Evolutionary conservation across 2,797 vertebrate species (phyloP), one percentile per base, ranked within the genome.

Genomic region (Nannoperca australis): DNA sequence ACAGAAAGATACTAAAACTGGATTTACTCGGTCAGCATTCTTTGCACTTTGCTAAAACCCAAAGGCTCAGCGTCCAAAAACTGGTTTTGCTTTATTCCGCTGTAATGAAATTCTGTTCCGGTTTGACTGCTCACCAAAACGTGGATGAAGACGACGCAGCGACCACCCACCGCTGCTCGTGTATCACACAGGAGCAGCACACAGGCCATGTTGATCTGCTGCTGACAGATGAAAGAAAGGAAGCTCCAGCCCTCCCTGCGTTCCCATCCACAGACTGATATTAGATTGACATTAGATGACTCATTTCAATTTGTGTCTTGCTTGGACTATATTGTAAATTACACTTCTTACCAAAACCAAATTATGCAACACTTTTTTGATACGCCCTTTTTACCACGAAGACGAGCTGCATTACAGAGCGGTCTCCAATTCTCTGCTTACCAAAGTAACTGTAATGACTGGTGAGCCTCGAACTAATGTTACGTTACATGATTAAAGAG

Each of bases 141-240:
- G 69, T 49, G 62, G 78, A 73, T 64, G 82, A 79, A 73, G 78
- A 79, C 60, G 6, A 42, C 1, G 14, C 54, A 40, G 55, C 12
- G 73, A 77, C 88, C 85, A 89, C 90, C 84, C 87, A 86, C 82
- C 22, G 30, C 74, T 50, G 44, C 74, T 68, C 45, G 20, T 84
- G 78, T 30, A 77, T 83, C 82, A 69, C 66, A 69, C 70, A 36
- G 73, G 55, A 82, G 76, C 75, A 69, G 68, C 65, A 24, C 40
- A 24, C 66, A 61, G 59, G 59, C 58, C 45, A 0, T 73, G 76
- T 88, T 84, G 79, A 63, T 67, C 71, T 79, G 66, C 73, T 18
- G 79, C 38, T 87, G 87, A 89, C 70, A 83, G 82, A 88, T 45
- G 60, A 45, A 58, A 18, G 44, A 36, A 45, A 70, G 54, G 64